These are phyloP conservation scores for Tyria jacobaeae DNA, from an alignment of 2,888 invertebrate species.

Conservation along the genomic window DNA sequence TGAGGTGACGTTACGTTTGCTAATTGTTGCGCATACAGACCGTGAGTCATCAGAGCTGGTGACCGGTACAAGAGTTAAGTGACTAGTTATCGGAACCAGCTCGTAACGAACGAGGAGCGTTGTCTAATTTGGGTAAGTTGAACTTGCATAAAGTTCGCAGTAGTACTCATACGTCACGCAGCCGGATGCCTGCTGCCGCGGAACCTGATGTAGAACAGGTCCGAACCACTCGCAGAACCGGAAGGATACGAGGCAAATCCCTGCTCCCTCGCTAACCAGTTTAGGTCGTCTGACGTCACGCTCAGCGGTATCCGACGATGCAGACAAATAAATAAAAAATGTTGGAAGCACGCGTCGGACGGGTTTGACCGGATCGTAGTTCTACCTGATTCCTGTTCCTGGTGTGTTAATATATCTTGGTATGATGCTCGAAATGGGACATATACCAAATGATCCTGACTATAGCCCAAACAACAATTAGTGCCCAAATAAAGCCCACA, in stretches of 20 bases:
- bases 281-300: conserved; percentile 86
- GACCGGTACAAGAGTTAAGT: conserved; percentile 68
- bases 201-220: conserved; percentile 85
- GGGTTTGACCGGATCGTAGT: conserved; percentile 86
- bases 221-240: conserved; percentile 84
- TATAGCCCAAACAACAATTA: too few relatives aligned
- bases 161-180: conserved; percentile 72
- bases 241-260: conserved; percentile 86
- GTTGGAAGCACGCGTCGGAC: conserved; percentile 86
- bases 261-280: conserved; percentile 87
- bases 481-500: background rate
- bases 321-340: conserved; percentile 87
- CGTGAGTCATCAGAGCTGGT: conserved; percentile 78
- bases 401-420: conserved; percentile 76
- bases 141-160: conserved; percentile 66
- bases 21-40: conserved; percentile 80
- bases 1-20: conserved; percentile 78
- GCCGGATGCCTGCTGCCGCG: conserved; percentile 71
- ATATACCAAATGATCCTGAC: conserved; percentile 19
- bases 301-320: conserved; percentile 85
- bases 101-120: conserved; percentile 44
- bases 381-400: conserved; percentile 87
- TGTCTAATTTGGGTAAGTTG: conserved; percentile 56
- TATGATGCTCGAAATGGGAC: conserved; percentile 61
- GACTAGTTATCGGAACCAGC: conserved; percentile 57